A percentile compares a stretch with the other conserved stretches of the same genome.
phyloP scores from a whole-genome alignment of 2,797 vertebrate genomes.

The Trichosurus vulpecula region DNA sequence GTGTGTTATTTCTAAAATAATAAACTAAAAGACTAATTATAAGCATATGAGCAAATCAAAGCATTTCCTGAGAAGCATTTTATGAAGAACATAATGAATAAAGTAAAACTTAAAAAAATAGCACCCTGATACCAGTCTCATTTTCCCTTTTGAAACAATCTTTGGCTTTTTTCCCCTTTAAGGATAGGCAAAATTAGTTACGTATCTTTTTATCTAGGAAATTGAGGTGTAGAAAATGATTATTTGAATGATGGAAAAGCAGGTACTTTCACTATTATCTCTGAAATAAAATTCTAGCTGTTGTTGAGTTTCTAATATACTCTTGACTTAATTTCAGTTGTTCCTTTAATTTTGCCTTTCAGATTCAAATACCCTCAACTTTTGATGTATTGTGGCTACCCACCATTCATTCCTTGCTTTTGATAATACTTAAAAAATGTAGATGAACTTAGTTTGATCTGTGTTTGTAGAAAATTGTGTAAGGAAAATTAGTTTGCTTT shows the following conservation, averaged over 20 bases:
- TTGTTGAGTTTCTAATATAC: background rate
- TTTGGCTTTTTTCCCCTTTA: background rate
- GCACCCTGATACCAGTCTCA: background rate
- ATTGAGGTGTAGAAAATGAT: background rate
- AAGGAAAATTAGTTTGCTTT: conserved; percentile 26
- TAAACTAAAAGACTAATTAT: background rate
- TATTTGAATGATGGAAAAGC: background rate
- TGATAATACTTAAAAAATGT: background rate
- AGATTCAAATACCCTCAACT: background rate
- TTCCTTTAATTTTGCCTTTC: background rate
- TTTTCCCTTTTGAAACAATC: background rate
- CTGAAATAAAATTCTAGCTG: background rate
- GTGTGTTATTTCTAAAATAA: conserved; percentile 38
- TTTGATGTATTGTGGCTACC: background rate
- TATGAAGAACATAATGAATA: background rate
- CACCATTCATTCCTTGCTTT: background rate
- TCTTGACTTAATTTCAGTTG: conserved; percentile 10
- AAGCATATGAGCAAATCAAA: conserved; percentile 16
- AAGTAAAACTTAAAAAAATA: background rate
- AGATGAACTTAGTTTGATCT: background rate
- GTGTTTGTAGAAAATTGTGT: background rate
- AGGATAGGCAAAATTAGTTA: background rate
- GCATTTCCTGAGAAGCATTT: conserved; percentile 28
- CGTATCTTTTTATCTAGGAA: background rate
- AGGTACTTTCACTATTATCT: background rate